Evolutionary conservation across 2,113 vertebrate genomes (phyloP).

Genomic region (Atractosteus spatula): DNA sequence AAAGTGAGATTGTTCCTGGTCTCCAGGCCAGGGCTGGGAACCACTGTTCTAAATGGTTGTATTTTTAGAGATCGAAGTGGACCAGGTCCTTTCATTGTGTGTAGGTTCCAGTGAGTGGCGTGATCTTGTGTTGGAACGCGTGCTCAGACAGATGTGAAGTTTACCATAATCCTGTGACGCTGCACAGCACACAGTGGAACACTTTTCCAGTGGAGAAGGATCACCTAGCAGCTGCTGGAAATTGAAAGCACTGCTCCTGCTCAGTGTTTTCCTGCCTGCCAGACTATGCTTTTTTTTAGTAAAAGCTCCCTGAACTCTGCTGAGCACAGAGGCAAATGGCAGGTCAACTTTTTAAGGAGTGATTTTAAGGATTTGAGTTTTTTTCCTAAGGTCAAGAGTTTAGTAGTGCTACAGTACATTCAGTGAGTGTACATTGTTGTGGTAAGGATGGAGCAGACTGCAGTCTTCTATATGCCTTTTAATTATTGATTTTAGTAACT

Average conservation of each 20-base stretch:
- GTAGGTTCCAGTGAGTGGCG: too few relatives aligned
- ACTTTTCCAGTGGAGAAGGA: too few relatives aligned
- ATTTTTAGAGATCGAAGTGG: too few relatives aligned
- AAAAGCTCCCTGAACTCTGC: slow-evolving; percentile 25
- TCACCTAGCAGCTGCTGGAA: too few relatives aligned
- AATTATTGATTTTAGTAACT: slow-evolving; percentile 53
- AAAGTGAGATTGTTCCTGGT: too few relatives aligned
- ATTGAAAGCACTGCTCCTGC: neutral
- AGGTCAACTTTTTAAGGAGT: slow-evolving; percentile 28
- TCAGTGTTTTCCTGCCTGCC: slow-evolving; percentile 7
- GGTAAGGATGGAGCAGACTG: neutral
- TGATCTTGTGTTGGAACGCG: too few relatives aligned
- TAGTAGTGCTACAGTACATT: neutral
- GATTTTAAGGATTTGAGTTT: neutral
- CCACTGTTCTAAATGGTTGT: too few relatives aligned
- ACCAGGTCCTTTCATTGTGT: too few relatives aligned
- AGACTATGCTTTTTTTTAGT: slow-evolving; percentile 7
- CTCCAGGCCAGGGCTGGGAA: too few relatives aligned
- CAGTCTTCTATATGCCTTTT: slow-evolving; percentile 31
- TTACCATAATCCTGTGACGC: too few relatives aligned
- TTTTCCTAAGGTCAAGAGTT: slow-evolving; percentile 11
- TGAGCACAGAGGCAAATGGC: slow-evolving; percentile 31
- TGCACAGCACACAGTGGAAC: too few relatives aligned
- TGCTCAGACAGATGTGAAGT: too few relatives aligned
- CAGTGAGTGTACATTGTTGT: neutral